These are phyloP conservation scores for Sardinella longiceps DNA, from an alignment of 2,797 vertebrate species.

Conservation along the genomic window DNA sequence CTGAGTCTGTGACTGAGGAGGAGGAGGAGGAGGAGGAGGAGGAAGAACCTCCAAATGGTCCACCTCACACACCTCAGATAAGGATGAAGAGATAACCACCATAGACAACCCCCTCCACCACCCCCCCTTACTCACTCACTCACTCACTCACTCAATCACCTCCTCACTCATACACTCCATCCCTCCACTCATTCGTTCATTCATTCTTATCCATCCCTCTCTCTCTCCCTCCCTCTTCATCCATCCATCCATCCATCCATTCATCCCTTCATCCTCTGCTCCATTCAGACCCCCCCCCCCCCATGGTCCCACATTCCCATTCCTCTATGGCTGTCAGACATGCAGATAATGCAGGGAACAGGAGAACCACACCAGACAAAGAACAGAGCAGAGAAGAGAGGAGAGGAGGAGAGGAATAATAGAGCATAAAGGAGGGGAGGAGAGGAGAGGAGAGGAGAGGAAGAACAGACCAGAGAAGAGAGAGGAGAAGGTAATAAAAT, in stretches of 20 bases:
- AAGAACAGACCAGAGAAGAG: conserved; percentile 34
- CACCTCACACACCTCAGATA: background rate
- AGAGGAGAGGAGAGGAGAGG: conserved; percentile 45
- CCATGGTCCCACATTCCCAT: background rate
- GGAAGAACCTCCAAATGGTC: background rate
- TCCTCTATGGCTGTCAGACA: background rate
- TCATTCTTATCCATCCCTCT: background rate
- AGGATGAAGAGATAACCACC: no score
- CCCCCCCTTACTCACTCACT: background rate
- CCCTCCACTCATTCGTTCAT: background rate
- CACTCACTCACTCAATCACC: background rate
- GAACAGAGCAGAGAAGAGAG: background rate
- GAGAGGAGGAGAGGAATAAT: background rate
- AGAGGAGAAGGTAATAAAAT: no score
- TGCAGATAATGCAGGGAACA: background rate
- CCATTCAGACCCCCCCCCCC: background rate
- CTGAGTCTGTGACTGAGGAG: no score
- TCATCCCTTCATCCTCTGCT: background rate
- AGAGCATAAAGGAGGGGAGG: conserved; percentile 31
- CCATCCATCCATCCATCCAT: conserved; percentile 17
- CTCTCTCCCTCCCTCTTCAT: background rate
- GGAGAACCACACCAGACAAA: background rate
- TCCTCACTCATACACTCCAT: background rate
- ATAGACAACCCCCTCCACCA: background rate
- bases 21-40: no score